Evolutionary conservation across 2,797 vertebrate species (phyloP).

Genomic region (Cuniculus paca): DNA sequence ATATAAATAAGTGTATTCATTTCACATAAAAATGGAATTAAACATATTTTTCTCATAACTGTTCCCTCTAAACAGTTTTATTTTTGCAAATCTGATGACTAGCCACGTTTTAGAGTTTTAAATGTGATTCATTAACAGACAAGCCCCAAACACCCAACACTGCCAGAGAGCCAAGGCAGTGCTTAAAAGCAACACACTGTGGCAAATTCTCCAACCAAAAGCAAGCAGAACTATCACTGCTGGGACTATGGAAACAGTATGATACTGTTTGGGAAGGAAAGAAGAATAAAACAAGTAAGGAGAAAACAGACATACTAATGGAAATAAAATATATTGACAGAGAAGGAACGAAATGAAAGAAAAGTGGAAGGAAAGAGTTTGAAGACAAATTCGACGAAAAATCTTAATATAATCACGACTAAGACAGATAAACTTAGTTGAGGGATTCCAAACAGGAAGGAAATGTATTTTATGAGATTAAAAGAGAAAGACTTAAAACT

Average conservation of each 20-base stretch:
- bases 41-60: constrained; percentile 36
- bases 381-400: constrained; percentile 30
- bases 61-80: background rate
- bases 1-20: background rate
- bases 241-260: background rate
- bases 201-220: constrained; percentile 45
- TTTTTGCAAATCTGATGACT: constrained; percentile 51
- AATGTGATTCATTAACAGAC: constrained; percentile 23
- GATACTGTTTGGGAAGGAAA: background rate
- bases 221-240: background rate
- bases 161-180: background rate
- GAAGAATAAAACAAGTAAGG: background rate
- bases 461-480: background rate
- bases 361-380: background rate
- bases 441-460: constrained; percentile 27
- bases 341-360: constrained; percentile 19
- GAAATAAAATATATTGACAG: constrained; percentile 5
- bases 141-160: background rate
- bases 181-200: background rate
- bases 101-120: constrained; percentile 34
- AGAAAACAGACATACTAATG: background rate
- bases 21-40: constrained; percentile 48
- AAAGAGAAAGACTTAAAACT: background rate
- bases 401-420: background rate
- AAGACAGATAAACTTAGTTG: background rate